These are phyloP conservation scores for Lapara coniferarum DNA, from an alignment of 2,888 invertebrate genomes.

Conservation along the genomic window DNA sequence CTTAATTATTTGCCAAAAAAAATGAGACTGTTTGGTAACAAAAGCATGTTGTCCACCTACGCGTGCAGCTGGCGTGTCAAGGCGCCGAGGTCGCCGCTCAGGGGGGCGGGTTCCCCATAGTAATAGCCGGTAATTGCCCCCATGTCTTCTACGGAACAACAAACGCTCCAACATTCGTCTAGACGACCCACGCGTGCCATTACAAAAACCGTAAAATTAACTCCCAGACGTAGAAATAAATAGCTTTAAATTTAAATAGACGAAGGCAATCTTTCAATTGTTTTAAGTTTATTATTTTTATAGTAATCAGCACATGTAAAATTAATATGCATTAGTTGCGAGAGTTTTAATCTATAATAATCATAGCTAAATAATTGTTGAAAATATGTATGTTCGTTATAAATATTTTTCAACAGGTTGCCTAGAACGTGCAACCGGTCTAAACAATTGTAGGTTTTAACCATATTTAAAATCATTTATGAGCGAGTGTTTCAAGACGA, in stretches of 20 bases:
- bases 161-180: constrained; percentile 40
- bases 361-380: not conserved
- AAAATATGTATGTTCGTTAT: not conserved
- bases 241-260: constrained; percentile 30
- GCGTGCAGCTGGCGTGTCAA: constrained; percentile 34
- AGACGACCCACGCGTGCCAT: constrained; percentile 45
- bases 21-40: constrained; percentile 25
- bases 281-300: not conserved
- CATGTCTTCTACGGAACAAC: constrained; percentile 45
- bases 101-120: constrained; percentile 54
- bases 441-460: constrained; percentile 42
- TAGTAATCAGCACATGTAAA: not conserved
- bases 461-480: constrained; percentile 55
- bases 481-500: constrained; percentile 46
- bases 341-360: not conserved
- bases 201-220: constrained; percentile 35
- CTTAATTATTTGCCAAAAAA: not conserved
- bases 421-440: constrained; percentile 39
- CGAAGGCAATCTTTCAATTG: constrained; percentile 30
- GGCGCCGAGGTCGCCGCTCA: constrained; percentile 49
- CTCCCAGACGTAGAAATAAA: constrained; percentile 31
- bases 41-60: constrained; percentile 40
- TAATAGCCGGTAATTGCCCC: constrained; percentile 65
- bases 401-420: constrained; percentile 31
- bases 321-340: not conserved